These are phyloP conservation scores for Dugesia japonica DNA, from an alignment of 2,888 invertebrate genomes.

Conservation along the genomic window DNA sequence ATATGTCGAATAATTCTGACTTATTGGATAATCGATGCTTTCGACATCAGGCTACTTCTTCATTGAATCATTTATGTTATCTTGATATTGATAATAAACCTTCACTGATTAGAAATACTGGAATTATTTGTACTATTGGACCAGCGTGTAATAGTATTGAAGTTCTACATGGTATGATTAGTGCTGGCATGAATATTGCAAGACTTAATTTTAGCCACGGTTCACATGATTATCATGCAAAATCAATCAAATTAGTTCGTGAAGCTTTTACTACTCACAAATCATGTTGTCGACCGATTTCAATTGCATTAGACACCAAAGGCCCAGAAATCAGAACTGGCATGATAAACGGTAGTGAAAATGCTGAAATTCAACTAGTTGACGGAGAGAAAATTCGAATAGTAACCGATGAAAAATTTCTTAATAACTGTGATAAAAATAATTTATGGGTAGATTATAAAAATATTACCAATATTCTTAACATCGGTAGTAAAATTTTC, in stretches of 20 bases:
- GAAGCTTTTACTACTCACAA: conserved; percentile 56
- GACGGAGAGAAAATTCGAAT: conserved; percentile 67
- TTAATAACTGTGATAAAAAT: conserved; percentile 62
- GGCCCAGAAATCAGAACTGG: conserved; percentile 96
- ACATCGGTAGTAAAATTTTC: conserved; percentile 63
- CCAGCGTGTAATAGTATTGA: conserved; percentile 48
- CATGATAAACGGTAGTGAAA: conserved; percentile 68
- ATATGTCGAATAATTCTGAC: too few species aligned
- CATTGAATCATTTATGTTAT: conserved; percentile 79
- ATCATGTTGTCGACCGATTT: conserved; percentile 57
- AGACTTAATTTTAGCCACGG: conserved; percentile 88
- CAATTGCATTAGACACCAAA: conserved; percentile 89
- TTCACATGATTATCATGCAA: conserved; percentile 64
- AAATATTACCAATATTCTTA: conserved; percentile 76
- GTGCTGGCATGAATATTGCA: conserved; percentile 87
- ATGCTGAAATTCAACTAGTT: conserved; percentile 72
- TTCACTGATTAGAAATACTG: conserved; percentile 71
- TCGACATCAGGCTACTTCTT: conserved; percentile 49
- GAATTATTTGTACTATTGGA: conserved; percentile 85
- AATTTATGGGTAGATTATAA: conserved; percentile 73
- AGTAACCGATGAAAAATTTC: conserved; percentile 62
- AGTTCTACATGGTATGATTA: conserved; percentile 77
- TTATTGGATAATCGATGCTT: conserved; percentile 50
- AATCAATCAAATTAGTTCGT: conserved; percentile 72
- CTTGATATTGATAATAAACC: conserved; percentile 80